A percentile compares a stretch with the other conserved stretches of the same genome.
Conservation (phyloP, 2,797 vertebrate genomes). For the Nasua narica region DNA sequence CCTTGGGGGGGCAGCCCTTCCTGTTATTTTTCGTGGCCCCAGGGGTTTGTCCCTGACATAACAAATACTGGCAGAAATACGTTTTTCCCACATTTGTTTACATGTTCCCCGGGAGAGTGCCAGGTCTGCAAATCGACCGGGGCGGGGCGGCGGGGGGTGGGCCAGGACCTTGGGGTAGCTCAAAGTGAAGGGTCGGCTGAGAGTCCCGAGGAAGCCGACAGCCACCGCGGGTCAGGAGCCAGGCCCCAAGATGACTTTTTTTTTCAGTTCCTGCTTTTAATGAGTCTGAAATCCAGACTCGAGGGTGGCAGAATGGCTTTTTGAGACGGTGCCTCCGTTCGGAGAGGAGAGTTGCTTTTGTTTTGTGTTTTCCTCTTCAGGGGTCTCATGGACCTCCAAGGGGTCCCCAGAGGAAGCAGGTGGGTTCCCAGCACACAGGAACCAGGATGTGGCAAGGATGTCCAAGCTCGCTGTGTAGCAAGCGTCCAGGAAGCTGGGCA, state of each 20-base stretch:
- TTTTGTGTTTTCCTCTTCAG: not conserved
- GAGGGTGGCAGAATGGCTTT: slow-evolving; percentile 29
- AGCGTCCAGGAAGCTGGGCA: slow-evolving; percentile 23
- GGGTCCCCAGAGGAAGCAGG: slow-evolving; percentile 22
- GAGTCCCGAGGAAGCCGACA: not conserved
- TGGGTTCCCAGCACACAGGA: not conserved
- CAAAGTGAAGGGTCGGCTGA: slow-evolving; percentile 40
- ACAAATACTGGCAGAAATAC: slow-evolving; percentile 26
- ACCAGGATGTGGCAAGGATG: not conserved
- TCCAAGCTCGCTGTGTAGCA: slow-evolving; percentile 40
- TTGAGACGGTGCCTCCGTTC: slow-evolving; percentile 43
- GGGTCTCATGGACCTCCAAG: slow-evolving; percentile 30
- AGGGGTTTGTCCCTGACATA: slow-evolving; percentile 65
- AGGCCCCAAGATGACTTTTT: not conserved
- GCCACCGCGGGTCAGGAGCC: not conserved
- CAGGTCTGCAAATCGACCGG: not conserved
- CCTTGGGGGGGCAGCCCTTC: not conserved
- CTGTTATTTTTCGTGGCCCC: slow-evolving; percentile 68
- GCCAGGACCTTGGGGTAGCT: not conserved
- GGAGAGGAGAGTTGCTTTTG: not conserved
- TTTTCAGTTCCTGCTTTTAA: slow-evolving; percentile 17
- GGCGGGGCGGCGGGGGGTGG: not conserved
- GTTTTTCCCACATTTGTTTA: slow-evolving; percentile 74
- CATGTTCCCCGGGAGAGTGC: slow-evolving; percentile 52
- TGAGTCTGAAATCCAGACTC: slow-evolving; percentile 52